phyloP scores from a whole-genome alignment of 2,797 vertebrate species.

The Leptatherina wallacei region DNA sequence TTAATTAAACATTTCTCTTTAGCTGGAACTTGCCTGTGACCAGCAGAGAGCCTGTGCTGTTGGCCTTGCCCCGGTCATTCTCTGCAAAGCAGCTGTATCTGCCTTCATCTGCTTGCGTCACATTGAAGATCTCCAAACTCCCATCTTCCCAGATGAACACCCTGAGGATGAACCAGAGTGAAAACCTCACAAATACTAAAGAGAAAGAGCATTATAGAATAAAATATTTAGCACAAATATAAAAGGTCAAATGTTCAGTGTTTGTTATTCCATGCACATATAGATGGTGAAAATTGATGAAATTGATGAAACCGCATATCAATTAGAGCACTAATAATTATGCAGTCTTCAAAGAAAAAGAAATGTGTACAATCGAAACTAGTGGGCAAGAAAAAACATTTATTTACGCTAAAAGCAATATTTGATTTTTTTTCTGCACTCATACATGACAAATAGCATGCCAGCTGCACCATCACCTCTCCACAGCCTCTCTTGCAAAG shows the following conservation, averaged over 20 bases:
- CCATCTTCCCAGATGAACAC: conserved; percentile 93
- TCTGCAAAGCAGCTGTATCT: conserved; percentile 95
- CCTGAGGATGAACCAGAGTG: conserved; percentile 72
- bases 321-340: conserved; percentile 8
- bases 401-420: conserved; percentile 18
- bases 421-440: conserved; percentile 45
- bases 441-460: conserved; percentile 44
- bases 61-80: conserved; percentile 93
- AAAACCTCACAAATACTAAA: conserved; percentile 24
- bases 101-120: conserved; percentile 90
- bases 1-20: conserved; percentile 4
- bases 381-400: conserved; percentile 11
- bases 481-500: conserved; percentile 32
- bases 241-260: conserved; percentile 55
- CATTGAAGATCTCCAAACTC: conserved; percentile 93
- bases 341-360: conserved; percentile 1
- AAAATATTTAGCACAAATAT: conserved; percentile 42
- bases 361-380: conserved; percentile 19
- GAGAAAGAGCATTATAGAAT: conserved; percentile 18
- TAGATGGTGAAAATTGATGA: conserved; percentile 50
- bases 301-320: conserved; percentile 11
- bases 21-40: conserved; percentile 87
- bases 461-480: conserved; percentile 46
- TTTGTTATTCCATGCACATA: conserved; percentile 17
- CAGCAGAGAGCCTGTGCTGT: conserved; percentile 90